These are phyloP conservation scores for Corticium candelabrum DNA, from an alignment of 37 sponge, comb jelly and placozoan species.

Conservation along the genomic window DNA sequence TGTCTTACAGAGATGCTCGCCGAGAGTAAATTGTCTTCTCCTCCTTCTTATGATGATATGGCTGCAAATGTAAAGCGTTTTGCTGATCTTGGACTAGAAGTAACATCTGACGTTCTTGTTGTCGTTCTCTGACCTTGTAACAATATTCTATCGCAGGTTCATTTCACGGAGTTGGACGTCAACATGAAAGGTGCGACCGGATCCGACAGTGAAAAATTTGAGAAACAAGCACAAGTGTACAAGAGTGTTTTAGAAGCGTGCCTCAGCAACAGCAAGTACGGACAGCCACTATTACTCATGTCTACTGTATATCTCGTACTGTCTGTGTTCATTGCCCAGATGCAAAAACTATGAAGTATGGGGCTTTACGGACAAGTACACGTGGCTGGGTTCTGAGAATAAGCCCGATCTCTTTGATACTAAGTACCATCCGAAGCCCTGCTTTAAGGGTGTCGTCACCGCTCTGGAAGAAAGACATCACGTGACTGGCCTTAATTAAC, in stretches of 20 bases:
- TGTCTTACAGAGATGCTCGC: too few relatives aligned
- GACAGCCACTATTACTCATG: neutral
- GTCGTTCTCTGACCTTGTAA: neutral
- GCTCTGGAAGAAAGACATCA: neutral
- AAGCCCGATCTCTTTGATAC: conserved; percentile 1
- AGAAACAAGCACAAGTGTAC: conserved; percentile 5
- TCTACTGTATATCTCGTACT: neutral
- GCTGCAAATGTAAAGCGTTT: neutral
- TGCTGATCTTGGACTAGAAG: neutral
- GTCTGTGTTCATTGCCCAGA: neutral
- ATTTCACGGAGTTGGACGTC: conserved; percentile 8
- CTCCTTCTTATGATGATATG: conserved; percentile 5
- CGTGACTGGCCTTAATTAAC: too few relatives aligned
- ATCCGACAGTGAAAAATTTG: neutral
- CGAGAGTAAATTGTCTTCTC: too few relatives aligned
- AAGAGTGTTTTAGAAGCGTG: neutral
- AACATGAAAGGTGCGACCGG: neutral
- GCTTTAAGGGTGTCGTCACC: neutral
- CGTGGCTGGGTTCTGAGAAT: neutral
- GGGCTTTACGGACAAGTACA: conserved; percentile 5
- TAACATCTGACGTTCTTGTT: neutral
- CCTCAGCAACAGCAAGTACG: neutral
- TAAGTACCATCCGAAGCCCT: neutral
- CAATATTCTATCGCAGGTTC: neutral
- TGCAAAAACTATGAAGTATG: conserved; percentile 1